Conservation (phyloP, 2,888 invertebrate genomes). For the Palloptera scutellata region DNA sequence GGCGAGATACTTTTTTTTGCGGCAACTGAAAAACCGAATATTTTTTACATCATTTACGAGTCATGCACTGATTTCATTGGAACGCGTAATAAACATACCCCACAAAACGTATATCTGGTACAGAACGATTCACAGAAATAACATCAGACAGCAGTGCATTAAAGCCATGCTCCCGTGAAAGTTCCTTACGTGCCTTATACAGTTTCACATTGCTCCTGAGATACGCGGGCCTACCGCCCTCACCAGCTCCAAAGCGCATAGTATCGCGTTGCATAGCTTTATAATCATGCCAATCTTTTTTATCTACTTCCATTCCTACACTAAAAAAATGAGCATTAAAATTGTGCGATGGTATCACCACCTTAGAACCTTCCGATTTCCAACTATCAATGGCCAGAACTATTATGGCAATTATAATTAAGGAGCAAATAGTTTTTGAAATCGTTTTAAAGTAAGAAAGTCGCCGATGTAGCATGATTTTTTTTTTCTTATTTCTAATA, state of each 20-base stretch:
- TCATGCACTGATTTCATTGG: slow-evolving; percentile 6
- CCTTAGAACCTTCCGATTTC: no score
- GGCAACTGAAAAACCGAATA: slow-evolving; percentile 41
- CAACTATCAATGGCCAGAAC: background rate
- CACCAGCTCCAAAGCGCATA: slow-evolving; percentile 72
- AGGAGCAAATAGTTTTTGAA: slow-evolving; percentile 43
- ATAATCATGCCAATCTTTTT: slow-evolving; percentile 80
- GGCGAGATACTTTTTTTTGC: slow-evolving; percentile 42
- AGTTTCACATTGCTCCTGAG: slow-evolving; percentile 67
- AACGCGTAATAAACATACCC: slow-evolving; percentile 59
- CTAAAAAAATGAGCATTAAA: no score
- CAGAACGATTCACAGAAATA: slow-evolving; percentile 85
- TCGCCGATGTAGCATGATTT: no score
- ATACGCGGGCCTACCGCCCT: slow-evolving; percentile 75
- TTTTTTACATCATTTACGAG: no score
- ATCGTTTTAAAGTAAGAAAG: no score
- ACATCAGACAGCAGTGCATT: slow-evolving; percentile 90
- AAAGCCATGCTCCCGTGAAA: slow-evolving; percentile 91
- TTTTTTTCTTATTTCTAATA: background rate
- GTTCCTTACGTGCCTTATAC: slow-evolving; percentile 69
- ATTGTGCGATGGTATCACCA: no score
- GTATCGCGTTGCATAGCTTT: slow-evolving; percentile 71
- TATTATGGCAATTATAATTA: slow-evolving; percentile 13
- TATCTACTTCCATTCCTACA: background rate
- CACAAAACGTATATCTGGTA: slow-evolving; percentile 77